These are phyloP conservation scores for Nautilus pompilius DNA, from an alignment of 1,140 invertebrate genomes.

Conservation along the genomic window DNA sequence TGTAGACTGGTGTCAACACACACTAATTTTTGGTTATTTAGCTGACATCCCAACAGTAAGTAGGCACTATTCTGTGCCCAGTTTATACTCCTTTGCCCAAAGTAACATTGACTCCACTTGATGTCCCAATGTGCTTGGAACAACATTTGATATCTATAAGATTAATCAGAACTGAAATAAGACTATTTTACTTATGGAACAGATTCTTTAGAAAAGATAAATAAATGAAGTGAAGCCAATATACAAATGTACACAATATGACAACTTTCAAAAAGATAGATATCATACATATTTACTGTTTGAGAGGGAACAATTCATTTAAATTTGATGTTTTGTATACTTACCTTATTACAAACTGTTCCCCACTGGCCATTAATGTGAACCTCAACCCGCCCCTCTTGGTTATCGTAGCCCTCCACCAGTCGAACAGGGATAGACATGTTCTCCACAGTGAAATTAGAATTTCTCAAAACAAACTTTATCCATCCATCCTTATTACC, in stretches of 20 bases:
- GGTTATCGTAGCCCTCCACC: constrained; percentile 34
- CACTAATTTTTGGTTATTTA: no score
- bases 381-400: constrained; percentile 62
- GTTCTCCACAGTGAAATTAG: constrained; percentile 35
- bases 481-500: constrained; percentile 20
- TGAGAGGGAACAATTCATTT: not conserved
- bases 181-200: no score
- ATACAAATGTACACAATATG: not conserved
- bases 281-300: not conserved
- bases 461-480: not conserved
- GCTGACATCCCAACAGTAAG: no score
- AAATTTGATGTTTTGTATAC: not conserved
- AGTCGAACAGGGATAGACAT: constrained; percentile 37
- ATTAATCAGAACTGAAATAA: no score
- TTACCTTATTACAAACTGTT: constrained; percentile 80
- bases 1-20: no score
- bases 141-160: no score
- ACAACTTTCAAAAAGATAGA: not conserved
- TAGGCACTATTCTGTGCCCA: no score
- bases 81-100: no score
- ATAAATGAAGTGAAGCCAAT: no score
- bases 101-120: no score
- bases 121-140: no score
- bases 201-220: no score
- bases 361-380: constrained; percentile 83